Conservation (phyloP, 1,140 invertebrate genomes). For the Notospermus geniculatus region DNA sequence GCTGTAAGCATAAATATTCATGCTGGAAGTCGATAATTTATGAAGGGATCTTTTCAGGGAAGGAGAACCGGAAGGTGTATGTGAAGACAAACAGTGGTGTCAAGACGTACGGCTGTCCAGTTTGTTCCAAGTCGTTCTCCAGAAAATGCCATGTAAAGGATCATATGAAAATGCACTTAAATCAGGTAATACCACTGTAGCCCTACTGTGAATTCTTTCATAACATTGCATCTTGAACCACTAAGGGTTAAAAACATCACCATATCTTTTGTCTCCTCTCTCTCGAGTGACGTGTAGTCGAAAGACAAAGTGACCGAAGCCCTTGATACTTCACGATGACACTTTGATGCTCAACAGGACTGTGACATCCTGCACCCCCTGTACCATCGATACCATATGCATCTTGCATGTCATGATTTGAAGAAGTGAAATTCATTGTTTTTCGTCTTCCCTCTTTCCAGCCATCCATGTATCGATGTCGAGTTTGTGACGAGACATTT, state of each 20-base stretch:
- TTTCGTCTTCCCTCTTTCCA: conserved; percentile 5
- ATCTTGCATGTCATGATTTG: too few relatives aligned
- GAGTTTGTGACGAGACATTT: conserved; percentile 28
- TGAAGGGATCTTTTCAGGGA: conserved; percentile 33
- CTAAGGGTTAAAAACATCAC: not conserved
- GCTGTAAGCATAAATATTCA: too few relatives aligned
- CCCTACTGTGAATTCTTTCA: conserved; percentile 64
- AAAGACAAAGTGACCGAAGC: too few relatives aligned
- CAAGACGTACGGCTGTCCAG: conserved; percentile 83
- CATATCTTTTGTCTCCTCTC: not conserved
- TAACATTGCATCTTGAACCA: not conserved
- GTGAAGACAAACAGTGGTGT: conserved; percentile 70
- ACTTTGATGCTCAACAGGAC: too few relatives aligned
- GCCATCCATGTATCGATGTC: conserved; percentile 17
- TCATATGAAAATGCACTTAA: conserved; percentile 45
- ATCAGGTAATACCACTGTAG: conserved; percentile 63
- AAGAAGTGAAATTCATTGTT: too few relatives aligned
- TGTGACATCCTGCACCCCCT: too few relatives aligned
- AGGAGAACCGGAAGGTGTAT: conserved; percentile 47
- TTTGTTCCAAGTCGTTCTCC: conserved; percentile 69
- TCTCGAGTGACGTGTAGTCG: not conserved
- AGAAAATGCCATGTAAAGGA: conserved; percentile 46
- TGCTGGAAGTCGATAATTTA: not conserved
- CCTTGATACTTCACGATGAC: not conserved
- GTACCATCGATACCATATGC: too few relatives aligned